A percentile compares a stretch with the other conserved stretches of the same genome.
Evolutionary conservation across 2,888 invertebrate genomes (phyloP).

Genomic region (Pseudoips prasinana): DNA sequence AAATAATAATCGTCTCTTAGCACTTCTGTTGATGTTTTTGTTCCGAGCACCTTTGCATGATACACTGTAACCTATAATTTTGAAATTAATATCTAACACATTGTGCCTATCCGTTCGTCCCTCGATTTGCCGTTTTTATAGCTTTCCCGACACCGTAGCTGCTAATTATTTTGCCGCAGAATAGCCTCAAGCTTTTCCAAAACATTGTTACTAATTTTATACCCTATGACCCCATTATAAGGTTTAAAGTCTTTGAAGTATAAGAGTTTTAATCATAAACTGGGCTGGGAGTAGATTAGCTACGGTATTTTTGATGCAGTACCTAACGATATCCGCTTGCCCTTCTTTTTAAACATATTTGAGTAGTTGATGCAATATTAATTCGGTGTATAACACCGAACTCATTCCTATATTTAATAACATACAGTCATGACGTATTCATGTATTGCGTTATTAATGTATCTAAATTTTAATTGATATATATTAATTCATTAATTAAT

Average conservation of each 20-base stretch:
- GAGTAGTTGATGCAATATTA: not conserved
- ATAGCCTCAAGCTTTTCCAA: slow-evolving; percentile 52
- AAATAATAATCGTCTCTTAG: slow-evolving; percentile 76
- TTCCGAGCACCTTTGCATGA: slow-evolving; percentile 65
- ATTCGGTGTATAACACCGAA: too few relatives aligned
- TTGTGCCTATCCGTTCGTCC: slow-evolving; percentile 72
- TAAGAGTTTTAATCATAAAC: slow-evolving; percentile 39
- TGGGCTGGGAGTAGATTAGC: slow-evolving; percentile 34
- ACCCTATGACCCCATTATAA: slow-evolving; percentile 32
- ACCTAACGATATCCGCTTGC: slow-evolving; percentile 25
- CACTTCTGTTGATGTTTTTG: slow-evolving; percentile 78
- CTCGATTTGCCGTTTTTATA: slow-evolving; percentile 72
- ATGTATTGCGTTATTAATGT: too few relatives aligned
- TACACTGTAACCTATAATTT: slow-evolving; percentile 71
- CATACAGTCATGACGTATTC: too few relatives aligned
- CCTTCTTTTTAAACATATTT: not conserved
- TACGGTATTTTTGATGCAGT: slow-evolving; percentile 29
- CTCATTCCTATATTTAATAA: too few relatives aligned
- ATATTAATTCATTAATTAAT: too few relatives aligned
- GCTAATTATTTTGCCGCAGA: slow-evolving; percentile 63
- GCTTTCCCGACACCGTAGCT: slow-evolving; percentile 68
- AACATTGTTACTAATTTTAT: slow-evolving; percentile 29
- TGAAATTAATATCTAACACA: slow-evolving; percentile 79
- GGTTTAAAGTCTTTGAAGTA: slow-evolving; percentile 22
- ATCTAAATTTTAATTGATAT: too few relatives aligned